Conservation (phyloP, 2,797 vertebrate genomes). For the Agapornis canus region DNA sequence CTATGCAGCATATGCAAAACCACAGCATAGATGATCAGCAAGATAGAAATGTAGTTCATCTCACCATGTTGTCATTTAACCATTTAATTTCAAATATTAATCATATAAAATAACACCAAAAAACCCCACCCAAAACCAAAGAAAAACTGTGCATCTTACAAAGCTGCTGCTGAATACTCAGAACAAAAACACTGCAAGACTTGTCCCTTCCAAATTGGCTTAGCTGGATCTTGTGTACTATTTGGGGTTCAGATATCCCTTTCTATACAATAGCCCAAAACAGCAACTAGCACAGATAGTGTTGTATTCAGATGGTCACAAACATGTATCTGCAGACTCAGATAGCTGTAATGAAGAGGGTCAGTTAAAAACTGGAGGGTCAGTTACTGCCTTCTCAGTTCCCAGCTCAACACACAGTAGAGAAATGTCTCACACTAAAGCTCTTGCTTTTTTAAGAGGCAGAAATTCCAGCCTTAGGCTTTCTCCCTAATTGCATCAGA, state of each 20-base stretch:
- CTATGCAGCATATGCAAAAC: background rate
- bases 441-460: background rate
- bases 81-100: background rate
- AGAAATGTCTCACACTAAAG: background rate
- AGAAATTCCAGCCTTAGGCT: background rate
- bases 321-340: accelerated
- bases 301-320: background rate
- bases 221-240: background rate
- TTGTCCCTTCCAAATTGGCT: background rate
- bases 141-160: background rate
- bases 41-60: background rate
- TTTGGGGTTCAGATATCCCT: background rate
- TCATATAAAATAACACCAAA: too few species aligned
- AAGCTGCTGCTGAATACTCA: background rate
- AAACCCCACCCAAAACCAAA: background rate
- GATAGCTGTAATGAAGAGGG: background rate
- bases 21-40: background rate
- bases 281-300: background rate
- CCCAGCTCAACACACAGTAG: background rate
- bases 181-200: background rate
- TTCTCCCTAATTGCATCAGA: background rate
- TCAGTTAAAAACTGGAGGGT: background rate
- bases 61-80: background rate
- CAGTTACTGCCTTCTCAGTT: background rate
- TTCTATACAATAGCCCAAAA: background rate